A percentile compares a stretch with the other conserved stretches of the same genome.
Evolutionary conservation across 2,797 vertebrate species (phyloP).

Genomic region (Heliangelus exortis): DNA sequence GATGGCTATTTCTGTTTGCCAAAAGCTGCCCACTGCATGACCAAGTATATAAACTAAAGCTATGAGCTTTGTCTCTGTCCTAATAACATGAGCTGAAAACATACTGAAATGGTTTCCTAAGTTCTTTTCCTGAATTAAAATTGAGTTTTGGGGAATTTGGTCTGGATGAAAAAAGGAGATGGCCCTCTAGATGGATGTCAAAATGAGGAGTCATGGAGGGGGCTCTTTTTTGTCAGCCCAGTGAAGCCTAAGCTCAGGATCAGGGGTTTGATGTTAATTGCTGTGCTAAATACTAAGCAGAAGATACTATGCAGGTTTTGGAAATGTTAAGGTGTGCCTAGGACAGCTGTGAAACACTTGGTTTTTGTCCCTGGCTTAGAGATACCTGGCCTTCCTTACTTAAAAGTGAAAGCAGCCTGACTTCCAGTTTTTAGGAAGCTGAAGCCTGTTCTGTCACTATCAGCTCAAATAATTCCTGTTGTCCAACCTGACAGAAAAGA

Average conservation of each 20-base stretch:
- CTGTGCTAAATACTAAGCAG: neutral
- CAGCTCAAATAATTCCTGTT: neutral
- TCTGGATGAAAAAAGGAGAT: neutral
- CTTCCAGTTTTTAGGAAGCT: neutral
- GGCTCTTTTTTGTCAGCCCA: neutral
- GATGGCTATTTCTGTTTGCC: neutral
- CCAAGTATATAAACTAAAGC: neutral
- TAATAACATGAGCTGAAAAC: fast-evolving
- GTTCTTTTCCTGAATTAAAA: neutral
- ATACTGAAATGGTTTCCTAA: neutral
- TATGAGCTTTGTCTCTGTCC: neutral
- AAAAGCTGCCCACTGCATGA: neutral
- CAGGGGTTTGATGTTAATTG: neutral
- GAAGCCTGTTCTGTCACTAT: neutral
- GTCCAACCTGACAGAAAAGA: neutral
- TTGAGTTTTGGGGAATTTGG: neutral
- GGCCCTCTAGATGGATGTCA: neutral
- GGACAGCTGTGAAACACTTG: neutral
- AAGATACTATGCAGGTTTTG: neutral
- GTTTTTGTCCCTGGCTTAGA: neutral
- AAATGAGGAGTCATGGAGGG: fast-evolving
- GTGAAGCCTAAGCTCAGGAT: neutral
- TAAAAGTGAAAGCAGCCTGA: neutral
- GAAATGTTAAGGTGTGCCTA: neutral
- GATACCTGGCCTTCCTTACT: neutral